Percentiles rank a stretch among this genome's conserved stretches.
Conservation (phyloP, 2,113 vertebrate species). For the Charina bottae region DNA sequence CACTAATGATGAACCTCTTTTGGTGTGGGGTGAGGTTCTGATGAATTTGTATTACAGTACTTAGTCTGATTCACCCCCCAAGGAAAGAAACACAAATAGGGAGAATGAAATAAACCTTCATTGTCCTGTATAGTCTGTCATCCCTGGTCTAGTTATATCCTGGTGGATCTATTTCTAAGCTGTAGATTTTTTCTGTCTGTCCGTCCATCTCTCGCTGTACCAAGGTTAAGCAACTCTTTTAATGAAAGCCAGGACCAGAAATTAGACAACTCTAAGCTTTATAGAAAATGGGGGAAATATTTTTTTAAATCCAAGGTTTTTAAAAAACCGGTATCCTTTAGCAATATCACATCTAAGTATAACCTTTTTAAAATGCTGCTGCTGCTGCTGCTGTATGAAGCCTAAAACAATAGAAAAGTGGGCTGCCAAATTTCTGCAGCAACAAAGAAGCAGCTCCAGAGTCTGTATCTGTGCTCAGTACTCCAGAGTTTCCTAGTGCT, state of each 20-base stretch:
- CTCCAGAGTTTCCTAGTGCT: neutral
- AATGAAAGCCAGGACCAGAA: neutral
- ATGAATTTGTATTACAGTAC: neutral
- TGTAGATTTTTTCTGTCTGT: neutral
- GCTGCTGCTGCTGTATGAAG: neutral
- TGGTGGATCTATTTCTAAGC: neutral
- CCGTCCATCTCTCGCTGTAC: neutral
- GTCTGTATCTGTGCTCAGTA: neutral
- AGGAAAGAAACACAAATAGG: neutral
- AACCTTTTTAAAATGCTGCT: neutral
- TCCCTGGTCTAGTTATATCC: no score
- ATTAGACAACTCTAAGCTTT: neutral
- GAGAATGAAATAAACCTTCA: neutral
- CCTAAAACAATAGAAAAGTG: neutral
- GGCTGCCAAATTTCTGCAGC: neutral
- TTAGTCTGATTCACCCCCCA: neutral
- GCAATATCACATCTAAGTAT: neutral
- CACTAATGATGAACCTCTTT: neutral
- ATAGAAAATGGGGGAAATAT: neutral
- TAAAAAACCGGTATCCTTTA: neutral
- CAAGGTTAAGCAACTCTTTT: neutral
- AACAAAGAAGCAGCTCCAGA: neutral
- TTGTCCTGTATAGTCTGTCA: neutral
- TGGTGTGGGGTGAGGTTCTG: neutral
- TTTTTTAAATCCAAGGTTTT: neutral